Evolutionary conservation across 2,888 invertebrate species (phyloP), one percentile per base, ranked within the genome.

Genomic region (Synanthedon andrenaeformis): DNA sequence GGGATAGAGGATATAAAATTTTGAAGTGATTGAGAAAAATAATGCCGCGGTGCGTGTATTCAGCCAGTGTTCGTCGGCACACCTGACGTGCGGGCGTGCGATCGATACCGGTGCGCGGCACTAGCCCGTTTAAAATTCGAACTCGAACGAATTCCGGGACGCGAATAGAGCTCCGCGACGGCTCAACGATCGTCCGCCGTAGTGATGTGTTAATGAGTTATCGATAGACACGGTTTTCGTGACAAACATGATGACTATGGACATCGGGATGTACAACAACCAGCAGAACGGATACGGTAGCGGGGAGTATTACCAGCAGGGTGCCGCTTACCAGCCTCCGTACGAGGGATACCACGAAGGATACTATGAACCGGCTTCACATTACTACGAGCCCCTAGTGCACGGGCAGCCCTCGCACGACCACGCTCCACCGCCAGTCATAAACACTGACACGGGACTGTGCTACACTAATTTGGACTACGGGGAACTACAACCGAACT

Each of bases 391-490:
- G 57, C 81, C 82, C 6, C 71, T 89, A 53, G 69, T 87, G 52
- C 76, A 81, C 59, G 74, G 85, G 58, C 86, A 88, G 54, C 73
- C 81, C 28, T 67, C 82, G 53, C 81, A 77, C 54, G 83, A 84
- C 53, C 87, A 86, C 54, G 83, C 88, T 17, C 75, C 88, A 0
- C 82, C 91, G 3, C 90, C 92, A 12, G 94, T 95, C 51, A 95
- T 96, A 62, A 94, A 93, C 69, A 93, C 94, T 1, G 95, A 95
- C 69, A 92, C 95, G 49, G 96, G 96, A 0, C 87, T 96, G 56
- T 95, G 96, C 76, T 96, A 96, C 76, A 96, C 96, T 1, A 96
- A 96, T 75, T 82, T 96, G 65, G 96, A 96, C 77, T 95, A 95
- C 67, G 90, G 90, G 3, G 69, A 89, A 57, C 59, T 81, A 55